phyloP scores from a whole-genome alignment of 2,797 vertebrate genomes.

The Dryobates pubescens region DNA sequence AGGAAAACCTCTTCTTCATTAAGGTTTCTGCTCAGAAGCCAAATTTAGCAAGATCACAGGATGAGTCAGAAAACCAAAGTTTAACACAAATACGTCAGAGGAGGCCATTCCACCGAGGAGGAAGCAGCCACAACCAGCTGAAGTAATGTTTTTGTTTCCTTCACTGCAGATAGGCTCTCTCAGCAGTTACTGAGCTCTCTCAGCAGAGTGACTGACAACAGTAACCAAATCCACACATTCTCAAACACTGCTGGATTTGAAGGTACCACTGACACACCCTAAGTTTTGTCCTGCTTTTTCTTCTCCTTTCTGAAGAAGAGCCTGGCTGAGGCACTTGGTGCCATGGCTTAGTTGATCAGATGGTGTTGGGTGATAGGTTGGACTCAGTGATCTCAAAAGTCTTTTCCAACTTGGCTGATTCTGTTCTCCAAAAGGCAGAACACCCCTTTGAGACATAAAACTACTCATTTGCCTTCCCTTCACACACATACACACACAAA shows the following conservation, averaged over 20 bases:
- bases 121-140: neutral
- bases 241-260: neutral
- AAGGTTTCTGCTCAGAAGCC: neutral
- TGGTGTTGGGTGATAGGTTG: too few species aligned
- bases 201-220: neutral
- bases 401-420: too few species aligned
- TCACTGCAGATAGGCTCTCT: neutral
- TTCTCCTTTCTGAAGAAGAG: neutral
- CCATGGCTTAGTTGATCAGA: too few species aligned
- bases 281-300: neutral
- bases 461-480: neutral
- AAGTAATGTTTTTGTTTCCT: neutral
- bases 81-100: neutral
- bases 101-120: neutral
- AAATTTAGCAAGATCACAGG: neutral
- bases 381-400: too few species aligned
- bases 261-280: neutral
- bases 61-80: slow-evolving; percentile 6
- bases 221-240: neutral
- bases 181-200: neutral
- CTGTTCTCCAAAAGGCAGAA: neutral
- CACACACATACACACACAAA: fast-evolving
- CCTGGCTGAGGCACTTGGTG: too few species aligned
- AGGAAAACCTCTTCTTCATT: neutral
- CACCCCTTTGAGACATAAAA: neutral